These are phyloP conservation scores for Eptatretus atami DNA, from an alignment of 2,797 vertebrate species.

Conservation along the genomic window DNA sequence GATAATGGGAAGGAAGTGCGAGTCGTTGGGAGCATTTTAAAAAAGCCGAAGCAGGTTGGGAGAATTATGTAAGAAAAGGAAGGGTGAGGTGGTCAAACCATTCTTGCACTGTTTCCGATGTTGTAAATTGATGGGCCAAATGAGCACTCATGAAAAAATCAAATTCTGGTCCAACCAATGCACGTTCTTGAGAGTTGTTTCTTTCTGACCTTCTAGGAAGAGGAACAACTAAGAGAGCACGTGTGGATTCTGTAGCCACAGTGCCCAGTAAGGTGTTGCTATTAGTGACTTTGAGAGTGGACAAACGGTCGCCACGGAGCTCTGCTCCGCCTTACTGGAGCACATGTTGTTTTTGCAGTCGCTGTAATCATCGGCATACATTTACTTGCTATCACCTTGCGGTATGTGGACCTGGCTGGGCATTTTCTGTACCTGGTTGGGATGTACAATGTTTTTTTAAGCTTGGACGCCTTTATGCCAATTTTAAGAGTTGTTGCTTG, in stretches of 20 bases:
- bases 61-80: no score
- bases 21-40: no score
- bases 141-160: neutral
- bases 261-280: conserved; percentile 44
- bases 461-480: no score
- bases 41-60: no score
- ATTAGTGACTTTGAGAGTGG: conserved; percentile 65
- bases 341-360: conserved; percentile 54
- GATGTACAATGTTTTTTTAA: no score
- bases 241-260: conserved; percentile 34
- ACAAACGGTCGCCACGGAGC: conserved; percentile 71
- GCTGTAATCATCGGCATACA: conserved; percentile 62
- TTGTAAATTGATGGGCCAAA: neutral
- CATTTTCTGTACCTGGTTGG: no score
- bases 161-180: neutral
- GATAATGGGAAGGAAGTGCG: no score
- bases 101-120: neutral
- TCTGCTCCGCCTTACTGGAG: conserved; percentile 44
- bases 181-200: conserved; percentile 8
- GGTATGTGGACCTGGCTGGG: conserved; percentile 16
- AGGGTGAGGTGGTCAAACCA: no score
- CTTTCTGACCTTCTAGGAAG: conserved; percentile 28
- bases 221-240: conserved; percentile 46
- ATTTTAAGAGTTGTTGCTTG: no score
- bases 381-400: conserved; percentile 72